These are phyloP conservation scores for Hymenochirus boettgeri DNA, from an alignment of 2,113 vertebrate species.

Conservation along the genomic window DNA sequence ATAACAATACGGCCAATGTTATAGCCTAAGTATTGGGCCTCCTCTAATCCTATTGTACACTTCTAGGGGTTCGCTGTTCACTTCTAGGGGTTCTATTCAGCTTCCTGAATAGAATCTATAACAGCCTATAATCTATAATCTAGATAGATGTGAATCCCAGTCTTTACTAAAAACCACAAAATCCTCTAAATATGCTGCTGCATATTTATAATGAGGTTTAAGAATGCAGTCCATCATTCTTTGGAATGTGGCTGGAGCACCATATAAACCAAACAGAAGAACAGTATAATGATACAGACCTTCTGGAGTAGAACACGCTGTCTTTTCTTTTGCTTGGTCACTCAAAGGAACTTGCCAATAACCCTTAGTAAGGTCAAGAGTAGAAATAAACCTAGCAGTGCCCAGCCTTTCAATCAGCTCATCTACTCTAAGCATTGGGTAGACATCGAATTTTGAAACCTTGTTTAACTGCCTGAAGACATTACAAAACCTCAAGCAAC, in stretches of 20 bases:
- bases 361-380: not conserved
- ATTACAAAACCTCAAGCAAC: too few relatives aligned
- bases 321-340: not conserved
- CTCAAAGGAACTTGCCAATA: too few relatives aligned
- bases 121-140: not conserved
- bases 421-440: too few relatives aligned
- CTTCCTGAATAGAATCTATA: not conserved
- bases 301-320: too few relatives aligned
- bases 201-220: not conserved
- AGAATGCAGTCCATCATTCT: not conserved
- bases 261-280: not conserved
- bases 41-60: not conserved
- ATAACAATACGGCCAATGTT: not conserved
- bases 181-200: constrained; percentile 1
- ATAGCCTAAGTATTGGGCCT: not conserved
- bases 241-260: not conserved
- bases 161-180: not conserved
- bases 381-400: not conserved
- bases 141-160: not conserved
- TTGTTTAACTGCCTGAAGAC: too few relatives aligned
- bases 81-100: not conserved
- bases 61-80: too few relatives aligned
- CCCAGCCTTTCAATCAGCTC: too few relatives aligned
- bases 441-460: too few relatives aligned
- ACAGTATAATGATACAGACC: not conserved